Conservation (phyloP, 2,888 invertebrate species). For the Erpobdella octoculata region DNA sequence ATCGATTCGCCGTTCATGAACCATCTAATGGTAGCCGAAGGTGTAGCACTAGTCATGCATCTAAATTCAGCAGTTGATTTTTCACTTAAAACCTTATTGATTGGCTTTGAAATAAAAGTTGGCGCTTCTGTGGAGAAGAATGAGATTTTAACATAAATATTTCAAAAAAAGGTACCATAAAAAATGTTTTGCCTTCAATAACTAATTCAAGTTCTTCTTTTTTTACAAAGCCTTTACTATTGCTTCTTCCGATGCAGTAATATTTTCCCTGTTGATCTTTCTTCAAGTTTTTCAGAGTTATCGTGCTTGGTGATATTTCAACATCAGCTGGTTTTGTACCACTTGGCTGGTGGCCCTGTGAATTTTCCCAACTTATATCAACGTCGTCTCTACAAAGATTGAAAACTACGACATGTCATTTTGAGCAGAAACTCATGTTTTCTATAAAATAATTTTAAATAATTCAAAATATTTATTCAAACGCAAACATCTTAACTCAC, state of each 20-base stretch:
- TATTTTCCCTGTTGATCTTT: conserved; percentile 18
- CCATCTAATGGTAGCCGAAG: conserved; percentile 24
- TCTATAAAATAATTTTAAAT: not conserved
- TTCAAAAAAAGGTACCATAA: conserved; percentile 10
- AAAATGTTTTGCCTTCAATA: conserved; percentile 15
- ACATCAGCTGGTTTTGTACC: not conserved
- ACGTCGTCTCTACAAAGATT: too few species aligned
- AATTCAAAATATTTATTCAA: not conserved
- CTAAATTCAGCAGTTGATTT: conserved; percentile 23
- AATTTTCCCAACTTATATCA: too few species aligned
- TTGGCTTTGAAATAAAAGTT: not conserved
- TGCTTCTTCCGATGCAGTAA: conserved; percentile 21
- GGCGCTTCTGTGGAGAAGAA: not conserved
- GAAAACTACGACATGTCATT: not conserved
- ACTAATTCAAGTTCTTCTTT: conserved; percentile 3
- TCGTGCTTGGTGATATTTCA: not conserved
- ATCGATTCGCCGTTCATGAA: conserved; percentile 18
- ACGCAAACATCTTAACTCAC: not conserved
- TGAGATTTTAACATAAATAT: not conserved
- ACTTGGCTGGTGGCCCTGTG: too few species aligned
- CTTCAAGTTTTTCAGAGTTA: conserved; percentile 10
- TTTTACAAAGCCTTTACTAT: not conserved
- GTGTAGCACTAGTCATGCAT: conserved; percentile 26
- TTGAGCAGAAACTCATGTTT: not conserved
- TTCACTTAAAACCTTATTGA: conserved; percentile 29